Evolutionary conservation across 2,113 vertebrate species (phyloP), one percentile per base, ranked within the genome.

Genomic region (Mirounga angustirostris): DNA sequence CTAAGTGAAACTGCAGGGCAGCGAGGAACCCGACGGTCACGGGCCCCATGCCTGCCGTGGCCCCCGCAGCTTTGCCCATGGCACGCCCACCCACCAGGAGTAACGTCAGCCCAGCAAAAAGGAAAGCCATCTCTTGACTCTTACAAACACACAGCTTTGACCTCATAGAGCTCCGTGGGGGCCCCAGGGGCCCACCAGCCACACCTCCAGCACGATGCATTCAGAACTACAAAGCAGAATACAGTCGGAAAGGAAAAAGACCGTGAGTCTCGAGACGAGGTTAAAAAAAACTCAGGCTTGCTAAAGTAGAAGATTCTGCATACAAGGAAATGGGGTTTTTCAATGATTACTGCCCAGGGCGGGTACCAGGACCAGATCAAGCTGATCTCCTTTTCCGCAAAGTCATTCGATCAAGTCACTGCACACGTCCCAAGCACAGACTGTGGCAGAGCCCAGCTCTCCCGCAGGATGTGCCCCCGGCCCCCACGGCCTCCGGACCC

Each of bases 1-100:
- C 50, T 14, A 22, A 5, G 9, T 14, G 59, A 26, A 10, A 10
- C 59, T 3, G 28, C 22, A 26, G 0, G 50, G 22, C 2, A 0
- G 46, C 15, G 30, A 80, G 11, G 52, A 46, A 9, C 40, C 22
- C 43, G 6, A 1, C 8, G 40, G 22, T 1, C 1, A 18, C 5
- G 24, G n/a, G 67, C n/a, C 36, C 28, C 0, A 1, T 1, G 50
- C 69, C 43, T 2, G 56, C 22, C 22, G 18, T 19, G 69, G 18
- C 58, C 3, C 79, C 4, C 1, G 12, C 50, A 7, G 12, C 2
- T 9, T 2, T 7, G 10, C 54, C 36, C n/a, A 21, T 12, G 0
- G 3, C 24, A 46, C 2, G 22, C 18, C 56, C 1, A 4, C 24
- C 33, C n/a, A 3, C 36, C 28, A 9, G 63, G 61, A 30, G 46